phyloP scores from a whole-genome alignment of 2,113 vertebrate genomes.

The Motacilla tschutschensis region DNA sequence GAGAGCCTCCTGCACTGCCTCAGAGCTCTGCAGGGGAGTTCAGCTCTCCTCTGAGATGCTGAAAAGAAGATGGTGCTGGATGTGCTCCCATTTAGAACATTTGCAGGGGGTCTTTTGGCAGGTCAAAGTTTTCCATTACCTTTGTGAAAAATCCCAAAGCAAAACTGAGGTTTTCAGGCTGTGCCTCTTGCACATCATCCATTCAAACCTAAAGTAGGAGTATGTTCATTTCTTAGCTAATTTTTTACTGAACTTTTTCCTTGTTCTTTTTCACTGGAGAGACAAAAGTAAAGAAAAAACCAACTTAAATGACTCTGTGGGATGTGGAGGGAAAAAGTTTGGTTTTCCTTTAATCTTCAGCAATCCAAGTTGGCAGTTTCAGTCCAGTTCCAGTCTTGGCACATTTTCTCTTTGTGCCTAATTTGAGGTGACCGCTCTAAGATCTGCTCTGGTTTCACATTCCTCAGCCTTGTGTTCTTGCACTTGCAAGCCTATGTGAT shows the following conservation, averaged over 20 bases:
- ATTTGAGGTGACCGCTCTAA: conserved; percentile 48
- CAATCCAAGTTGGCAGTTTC: not conserved
- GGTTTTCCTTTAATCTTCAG: conserved; percentile 27
- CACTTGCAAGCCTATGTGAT: conserved; percentile 36
- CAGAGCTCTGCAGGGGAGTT: not conserved
- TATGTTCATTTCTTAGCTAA: not conserved
- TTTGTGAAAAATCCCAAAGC: not conserved
- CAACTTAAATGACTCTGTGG: not conserved
- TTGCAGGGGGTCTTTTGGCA: not conserved
- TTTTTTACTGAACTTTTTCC: not conserved
- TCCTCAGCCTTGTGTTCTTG: conserved; percentile 36
- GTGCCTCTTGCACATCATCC: not conserved
- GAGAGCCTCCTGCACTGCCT: rapidly evolving
- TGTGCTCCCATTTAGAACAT: not conserved
- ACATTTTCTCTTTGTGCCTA: conserved; percentile 6
- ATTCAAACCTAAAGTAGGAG: not conserved
- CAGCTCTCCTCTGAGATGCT: not conserved
- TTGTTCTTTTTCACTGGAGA: not conserved
- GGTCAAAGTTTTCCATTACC: not conserved
- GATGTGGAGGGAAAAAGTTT: not conserved
- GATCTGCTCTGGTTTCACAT: conserved; percentile 37
- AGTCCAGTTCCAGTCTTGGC: conserved; percentile 31
- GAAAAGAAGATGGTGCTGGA: not conserved
- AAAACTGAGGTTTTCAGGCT: not conserved
- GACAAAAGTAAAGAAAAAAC: not conserved